Base-by-base conservation (phyloP, 1,140 invertebrate species). In the Drosophila repleta region DNA sequence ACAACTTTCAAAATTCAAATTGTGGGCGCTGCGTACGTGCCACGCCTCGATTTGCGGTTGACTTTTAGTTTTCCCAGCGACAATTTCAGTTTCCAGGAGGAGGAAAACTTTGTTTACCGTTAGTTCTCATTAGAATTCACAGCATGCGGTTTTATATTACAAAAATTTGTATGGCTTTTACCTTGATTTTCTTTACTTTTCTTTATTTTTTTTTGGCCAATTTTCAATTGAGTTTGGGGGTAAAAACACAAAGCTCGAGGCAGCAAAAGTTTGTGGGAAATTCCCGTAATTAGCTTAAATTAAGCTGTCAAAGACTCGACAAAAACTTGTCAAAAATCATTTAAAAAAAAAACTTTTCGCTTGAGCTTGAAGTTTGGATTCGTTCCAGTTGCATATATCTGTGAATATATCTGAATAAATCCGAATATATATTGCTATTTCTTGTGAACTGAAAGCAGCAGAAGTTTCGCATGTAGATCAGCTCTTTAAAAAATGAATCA, bases 1-100 rank as follows among this genome's bases (percentile, higher is more conserved):
- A 52, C 74, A 49, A 68, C 68, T 72, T 64, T 48, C 41, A 43
- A 70, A 68, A 74, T 79, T 85, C 52, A 72, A 78, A 81, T 48
- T 63, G 53, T 85, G 56, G 68, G 81, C 77, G 61, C 43, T 15
- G 20, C 10, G 29, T 32, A 64, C 43, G 52, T 71, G 81, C 66
- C 78, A 78, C 81, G 70, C 82, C 74, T 46, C 24, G 13, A 45
- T 60, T 55, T 60, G 64, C 48, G 49, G 43, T 76, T 63, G 58
- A 74, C 52, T 72, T 77, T 68, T 55, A 60, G 69, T 78, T 75
- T 61, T 53, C 20, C 32, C 39, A 24, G 61, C 58, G 15, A 32
- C 32, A 51, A 41, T 58, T 46, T 45, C 35, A 21, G 37, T 46
- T 64, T 52, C 32, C 29, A 35, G 32, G n/a, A n/a, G n/a, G n/a